Percentiles rank a stretch among this genome's conserved stretches.
Evolutionary conservation across 2,888 invertebrate species (phyloP).

Genomic region (Caradrina clavipalpis): DNA sequence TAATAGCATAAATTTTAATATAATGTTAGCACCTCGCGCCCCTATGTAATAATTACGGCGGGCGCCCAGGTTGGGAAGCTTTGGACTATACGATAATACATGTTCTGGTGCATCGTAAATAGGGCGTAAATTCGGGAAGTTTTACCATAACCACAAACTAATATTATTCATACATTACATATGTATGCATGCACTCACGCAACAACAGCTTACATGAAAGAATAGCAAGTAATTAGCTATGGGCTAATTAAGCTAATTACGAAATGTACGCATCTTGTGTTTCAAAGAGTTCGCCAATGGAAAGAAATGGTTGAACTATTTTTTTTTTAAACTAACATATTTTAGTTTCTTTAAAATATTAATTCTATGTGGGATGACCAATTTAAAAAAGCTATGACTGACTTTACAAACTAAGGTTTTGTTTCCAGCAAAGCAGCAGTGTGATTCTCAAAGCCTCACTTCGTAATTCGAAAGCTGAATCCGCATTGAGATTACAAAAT

Average conservation of each 20-base stretch:
- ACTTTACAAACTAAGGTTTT: no score
- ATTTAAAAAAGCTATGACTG: no score
- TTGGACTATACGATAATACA: background rate
- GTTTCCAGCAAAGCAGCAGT: no score
- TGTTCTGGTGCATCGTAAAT: background rate
- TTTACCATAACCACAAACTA: conserved; percentile 7
- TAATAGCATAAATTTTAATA: no score
- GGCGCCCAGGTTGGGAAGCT: no score
- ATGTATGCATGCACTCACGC: conserved; percentile 34
- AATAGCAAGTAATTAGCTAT: conserved; percentile 42
- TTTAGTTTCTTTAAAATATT: background rate
- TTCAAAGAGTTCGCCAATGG: background rate
- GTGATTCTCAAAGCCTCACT: no score
- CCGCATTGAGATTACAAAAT: no score
- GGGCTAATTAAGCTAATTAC: conserved; percentile 47
- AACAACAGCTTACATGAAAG: conserved; percentile 39
- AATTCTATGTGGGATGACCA: no score
- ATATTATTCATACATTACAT: conserved; percentile 18
- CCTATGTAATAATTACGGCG: no score
- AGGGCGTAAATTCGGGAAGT: conserved; percentile 2
- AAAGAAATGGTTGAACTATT: background rate
- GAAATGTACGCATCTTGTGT: conserved; percentile 28
- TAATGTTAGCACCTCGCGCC: no score
- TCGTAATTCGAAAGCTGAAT: no score
- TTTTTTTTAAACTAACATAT: no score